phyloP scores from a whole-genome alignment of 2,888 invertebrate genomes.

The Chorisops tibialis region DNA sequence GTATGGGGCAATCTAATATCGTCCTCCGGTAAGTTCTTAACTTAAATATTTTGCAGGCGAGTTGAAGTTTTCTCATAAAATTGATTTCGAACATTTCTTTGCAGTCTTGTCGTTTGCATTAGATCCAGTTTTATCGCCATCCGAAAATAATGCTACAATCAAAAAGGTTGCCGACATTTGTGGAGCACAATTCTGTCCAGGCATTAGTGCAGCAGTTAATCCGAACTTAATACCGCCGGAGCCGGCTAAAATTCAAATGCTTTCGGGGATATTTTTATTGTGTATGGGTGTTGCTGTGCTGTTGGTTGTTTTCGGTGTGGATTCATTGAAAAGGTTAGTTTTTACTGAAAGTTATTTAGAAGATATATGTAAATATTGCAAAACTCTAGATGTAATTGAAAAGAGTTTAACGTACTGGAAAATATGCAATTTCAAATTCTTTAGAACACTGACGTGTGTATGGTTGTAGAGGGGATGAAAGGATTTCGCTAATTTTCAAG shows the following conservation, averaged over 20 bases:
- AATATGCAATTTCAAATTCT: too few species aligned
- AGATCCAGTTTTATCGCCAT: slow-evolving; percentile 6
- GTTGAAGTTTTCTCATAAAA: neutral
- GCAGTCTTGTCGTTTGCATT: slow-evolving; percentile 34
- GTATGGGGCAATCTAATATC: slow-evolving; percentile 92
- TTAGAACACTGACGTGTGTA: too few species aligned
- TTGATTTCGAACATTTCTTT: slow-evolving; percentile 24
- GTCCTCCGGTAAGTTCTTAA: slow-evolving; percentile 66
- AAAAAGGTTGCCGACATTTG: slow-evolving; percentile 61
- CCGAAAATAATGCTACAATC: slow-evolving; percentile 35
- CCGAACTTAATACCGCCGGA: slow-evolving; percentile 71
- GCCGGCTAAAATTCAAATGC: slow-evolving; percentile 68
- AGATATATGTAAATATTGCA: neutral
- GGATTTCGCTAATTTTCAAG: too few species aligned
- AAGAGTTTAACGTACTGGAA: too few species aligned
- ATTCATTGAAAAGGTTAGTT: slow-evolving; percentile 69
- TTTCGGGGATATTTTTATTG: slow-evolving; percentile 75
- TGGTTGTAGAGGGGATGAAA: too few species aligned
- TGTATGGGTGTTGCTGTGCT: slow-evolving; percentile 75
- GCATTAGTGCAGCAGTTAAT: slow-evolving; percentile 56
- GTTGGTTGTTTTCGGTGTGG: slow-evolving; percentile 74
- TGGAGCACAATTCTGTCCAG: slow-evolving; percentile 73
- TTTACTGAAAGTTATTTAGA: neutral
- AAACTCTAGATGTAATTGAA: too few species aligned
- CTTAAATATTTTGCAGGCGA: too few species aligned